Percentiles rank a stretch among this genome's conserved stretches.
phyloP scores from a whole-genome alignment of 1,140 invertebrate genomes.

The Lutraria rhynchaena region DNA sequence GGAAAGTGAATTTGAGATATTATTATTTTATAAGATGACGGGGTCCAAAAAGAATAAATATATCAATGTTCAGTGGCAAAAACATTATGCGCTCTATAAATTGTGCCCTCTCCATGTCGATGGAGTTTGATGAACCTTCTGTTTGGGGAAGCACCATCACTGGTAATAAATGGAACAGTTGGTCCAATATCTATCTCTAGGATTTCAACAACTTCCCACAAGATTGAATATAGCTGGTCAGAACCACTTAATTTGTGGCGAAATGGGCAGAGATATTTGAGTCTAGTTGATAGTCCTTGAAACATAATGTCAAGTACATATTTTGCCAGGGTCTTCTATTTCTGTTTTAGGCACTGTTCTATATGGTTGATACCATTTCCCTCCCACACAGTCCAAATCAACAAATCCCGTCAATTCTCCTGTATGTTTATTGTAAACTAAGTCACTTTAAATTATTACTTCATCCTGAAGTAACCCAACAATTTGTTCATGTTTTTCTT shows the following conservation, averaged over 20 bases:
- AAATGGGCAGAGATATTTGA: slow-evolving; percentile 37
- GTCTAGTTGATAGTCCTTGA: background rate
- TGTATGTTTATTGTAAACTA: slow-evolving; percentile 13
- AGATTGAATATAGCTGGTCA: slow-evolving; percentile 28
- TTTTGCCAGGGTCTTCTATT: background rate
- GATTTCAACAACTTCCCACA: slow-evolving; percentile 13
- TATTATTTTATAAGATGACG: slow-evolving; percentile 12
- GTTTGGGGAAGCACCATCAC: slow-evolving; percentile 32
- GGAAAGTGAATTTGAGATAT: slow-evolving; percentile 19
- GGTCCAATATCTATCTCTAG: slow-evolving; percentile 13
- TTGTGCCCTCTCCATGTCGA: background rate
- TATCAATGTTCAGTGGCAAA: background rate
- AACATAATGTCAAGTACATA: slow-evolving; percentile 19
- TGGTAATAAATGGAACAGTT: background rate
- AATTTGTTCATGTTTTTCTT: background rate
- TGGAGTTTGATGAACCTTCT: slow-evolving; percentile 6
- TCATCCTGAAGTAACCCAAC: slow-evolving; percentile 5
- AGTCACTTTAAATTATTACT: background rate
- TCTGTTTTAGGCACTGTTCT: background rate
- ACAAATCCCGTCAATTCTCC: slow-evolving; percentile 1
- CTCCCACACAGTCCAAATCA: background rate
- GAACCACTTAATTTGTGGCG: slow-evolving; percentile 15
- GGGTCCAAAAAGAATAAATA: slow-evolving; percentile 11
- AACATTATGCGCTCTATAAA: slow-evolving; percentile 5
- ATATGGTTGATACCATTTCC: background rate